Base-by-base conservation (phyloP, 2,797 vertebrate species). In the Coranthus polyacanthus region DNA sequence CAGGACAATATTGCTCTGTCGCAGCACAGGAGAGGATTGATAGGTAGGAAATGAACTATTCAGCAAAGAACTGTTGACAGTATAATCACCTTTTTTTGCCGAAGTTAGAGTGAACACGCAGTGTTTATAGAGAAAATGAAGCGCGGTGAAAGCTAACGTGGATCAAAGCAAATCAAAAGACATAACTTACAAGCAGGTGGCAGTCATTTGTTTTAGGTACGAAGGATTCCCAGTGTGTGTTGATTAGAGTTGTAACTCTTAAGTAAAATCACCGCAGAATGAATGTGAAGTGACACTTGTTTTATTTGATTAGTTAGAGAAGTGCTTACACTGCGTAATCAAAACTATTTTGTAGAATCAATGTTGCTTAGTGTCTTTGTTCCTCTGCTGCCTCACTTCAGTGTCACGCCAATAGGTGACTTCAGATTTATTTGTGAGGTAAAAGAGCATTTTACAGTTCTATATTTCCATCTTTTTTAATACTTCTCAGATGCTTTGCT, bases 41-140 rank as follows among this genome's bases (percentile, higher is more conserved):
- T 60, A 37, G 54, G 41, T 56, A 20, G 51, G 45, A 66, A 78
- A 66, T 78, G 3, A 71, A 44, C 34, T 50, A 39, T 68, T 61
- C 45, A 47, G 38, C 50, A 21, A 26, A 26, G 21, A 18, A 16
- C 9, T 54, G 62, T 68, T 75, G 63, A 75, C 62, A 68, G 6
- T 44, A 49, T 49, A 44, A 68, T 72, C 26, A 20, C 8, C 1
- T 52, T 68, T n/a, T 62, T 56, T 68, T 26, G 18, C 49, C 39
- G 59, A 52, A 61, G 56, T 69, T 58, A 64, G 38, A n/a, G 39
- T 37, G 37, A 71, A 68, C 26, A 60, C 44, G 2, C 29, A 18
- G 43, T 24, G n/a, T n/a, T n/a, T 53, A 37, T 37, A 1, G 43
- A 57, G 66, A 45, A 18, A 22, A 56, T n/a, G 16, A 12, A 42